Percentiles rank a stretch among this genome's conserved stretches.
Conservation (phyloP, 2,113 vertebrate species). For the Mormoops blainvillei region DNA sequence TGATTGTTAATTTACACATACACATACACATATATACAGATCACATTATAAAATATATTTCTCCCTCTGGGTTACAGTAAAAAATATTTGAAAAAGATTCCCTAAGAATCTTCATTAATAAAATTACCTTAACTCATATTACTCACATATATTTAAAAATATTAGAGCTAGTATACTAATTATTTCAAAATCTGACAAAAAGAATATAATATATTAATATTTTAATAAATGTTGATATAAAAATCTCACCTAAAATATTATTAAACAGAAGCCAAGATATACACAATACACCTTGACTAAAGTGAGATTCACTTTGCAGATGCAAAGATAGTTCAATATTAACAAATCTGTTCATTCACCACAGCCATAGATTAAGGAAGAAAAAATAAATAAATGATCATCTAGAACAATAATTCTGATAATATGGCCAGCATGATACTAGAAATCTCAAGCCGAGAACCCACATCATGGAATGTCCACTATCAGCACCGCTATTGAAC, state of each 20-base stretch:
- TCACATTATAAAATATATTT: not conserved
- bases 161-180: not conserved
- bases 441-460: not conserved
- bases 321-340: not conserved
- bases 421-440: not conserved
- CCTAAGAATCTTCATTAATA: not conserved
- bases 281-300: not conserved
- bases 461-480: not conserved
- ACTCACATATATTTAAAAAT: not conserved
- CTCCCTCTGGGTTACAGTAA: not conserved
- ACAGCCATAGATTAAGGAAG: not conserved
- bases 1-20: not conserved
- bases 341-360: not conserved
- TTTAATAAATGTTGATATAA: not conserved
- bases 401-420: not conserved
- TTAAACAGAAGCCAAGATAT: not conserved
- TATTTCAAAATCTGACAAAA: constrained; percentile 21
- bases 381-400: not conserved
- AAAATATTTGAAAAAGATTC: not conserved
- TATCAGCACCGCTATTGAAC: not conserved
- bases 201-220: not conserved
- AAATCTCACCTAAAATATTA: not conserved
- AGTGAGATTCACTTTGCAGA: not conserved
- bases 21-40: not conserved
- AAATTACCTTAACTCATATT: constrained; percentile 30